A percentile compares a stretch with the other conserved stretches of the same genome.
Conservation (phyloP, 2,113 vertebrate genomes). For the Geothlypis trichas region DNA sequence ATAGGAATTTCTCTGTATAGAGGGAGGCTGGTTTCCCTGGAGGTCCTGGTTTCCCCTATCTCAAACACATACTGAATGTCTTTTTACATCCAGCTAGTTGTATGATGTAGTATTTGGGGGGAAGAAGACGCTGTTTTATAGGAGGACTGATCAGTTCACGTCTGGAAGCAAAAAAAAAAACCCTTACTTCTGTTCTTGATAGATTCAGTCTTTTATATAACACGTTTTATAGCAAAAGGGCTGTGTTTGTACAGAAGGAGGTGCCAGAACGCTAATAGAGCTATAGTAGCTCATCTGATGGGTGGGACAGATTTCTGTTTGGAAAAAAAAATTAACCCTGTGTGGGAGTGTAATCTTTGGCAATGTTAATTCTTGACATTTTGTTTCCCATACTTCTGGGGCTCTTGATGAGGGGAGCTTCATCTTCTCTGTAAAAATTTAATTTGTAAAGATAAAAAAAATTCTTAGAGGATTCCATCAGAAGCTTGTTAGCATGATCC, state of each 20-base stretch:
- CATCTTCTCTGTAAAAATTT: background rate
- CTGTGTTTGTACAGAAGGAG: constrained; percentile 27
- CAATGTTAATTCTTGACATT: background rate
- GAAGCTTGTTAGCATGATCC: background rate
- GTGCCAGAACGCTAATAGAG: constrained; percentile 34
- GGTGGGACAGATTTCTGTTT: constrained; percentile 11
- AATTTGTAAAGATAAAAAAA: background rate
- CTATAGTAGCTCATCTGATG: constrained; percentile 26
- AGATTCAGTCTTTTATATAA: background rate
- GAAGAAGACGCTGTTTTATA: background rate
- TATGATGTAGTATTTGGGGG: background rate
- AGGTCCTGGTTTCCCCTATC: background rate
- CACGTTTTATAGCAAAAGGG: background rate
- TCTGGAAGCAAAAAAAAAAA: background rate
- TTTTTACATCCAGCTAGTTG: background rate
- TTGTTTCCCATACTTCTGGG: background rate
- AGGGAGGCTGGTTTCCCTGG: background rate
- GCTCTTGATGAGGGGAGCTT: background rate
- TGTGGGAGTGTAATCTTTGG: background rate
- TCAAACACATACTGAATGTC: background rate
- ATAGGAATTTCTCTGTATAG: background rate
- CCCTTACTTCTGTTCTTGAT: background rate
- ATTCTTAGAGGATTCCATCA: background rate
- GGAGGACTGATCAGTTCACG: background rate
- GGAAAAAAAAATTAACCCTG: constrained; percentile 3